Conservation (phyloP, 2,888 invertebrate genomes). For the Leptura quadrifasciata region DNA sequence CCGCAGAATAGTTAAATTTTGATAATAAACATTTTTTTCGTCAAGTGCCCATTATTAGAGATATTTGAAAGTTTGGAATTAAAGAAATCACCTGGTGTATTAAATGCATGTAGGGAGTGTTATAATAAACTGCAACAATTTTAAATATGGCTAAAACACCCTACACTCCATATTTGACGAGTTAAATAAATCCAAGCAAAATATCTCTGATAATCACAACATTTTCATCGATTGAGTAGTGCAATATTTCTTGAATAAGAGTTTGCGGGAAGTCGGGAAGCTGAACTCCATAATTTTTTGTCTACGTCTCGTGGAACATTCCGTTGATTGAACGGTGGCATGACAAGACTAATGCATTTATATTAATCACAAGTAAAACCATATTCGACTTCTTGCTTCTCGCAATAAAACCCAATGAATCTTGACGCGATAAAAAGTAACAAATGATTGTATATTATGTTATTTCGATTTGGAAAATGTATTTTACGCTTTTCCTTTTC, state of each 20-base stretch:
- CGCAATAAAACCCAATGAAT: slow-evolving; percentile 34
- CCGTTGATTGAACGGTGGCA: slow-evolving; percentile 26
- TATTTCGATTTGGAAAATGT: slow-evolving; percentile 15
- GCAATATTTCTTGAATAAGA: slow-evolving; percentile 17
- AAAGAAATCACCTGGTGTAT: no score
- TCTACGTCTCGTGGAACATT: slow-evolving; percentile 12
- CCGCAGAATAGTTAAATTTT: no score
- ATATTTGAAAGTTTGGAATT: no score
- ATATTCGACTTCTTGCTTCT: slow-evolving; percentile 24
- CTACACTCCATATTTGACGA: neutral
- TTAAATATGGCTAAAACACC: neutral
- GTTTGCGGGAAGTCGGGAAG: neutral
- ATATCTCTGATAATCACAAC: neutral
- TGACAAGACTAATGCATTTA: slow-evolving; percentile 34
- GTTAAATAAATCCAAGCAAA: neutral
- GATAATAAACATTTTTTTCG: no score
- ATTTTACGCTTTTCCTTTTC: slow-evolving; percentile 1
- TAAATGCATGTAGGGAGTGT: no score
- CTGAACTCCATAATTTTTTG: slow-evolving; percentile 8
- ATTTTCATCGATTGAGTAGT: slow-evolving; percentile 8
- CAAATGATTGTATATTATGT: slow-evolving; percentile 23
- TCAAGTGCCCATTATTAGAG: no score
- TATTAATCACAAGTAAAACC: slow-evolving; percentile 25
- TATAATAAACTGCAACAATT: neutral
- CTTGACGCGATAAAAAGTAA: slow-evolving; percentile 33